Evolutionary conservation across 2,888 invertebrate species (phyloP).

Genomic region (Yponomeuta evonymella): DNA sequence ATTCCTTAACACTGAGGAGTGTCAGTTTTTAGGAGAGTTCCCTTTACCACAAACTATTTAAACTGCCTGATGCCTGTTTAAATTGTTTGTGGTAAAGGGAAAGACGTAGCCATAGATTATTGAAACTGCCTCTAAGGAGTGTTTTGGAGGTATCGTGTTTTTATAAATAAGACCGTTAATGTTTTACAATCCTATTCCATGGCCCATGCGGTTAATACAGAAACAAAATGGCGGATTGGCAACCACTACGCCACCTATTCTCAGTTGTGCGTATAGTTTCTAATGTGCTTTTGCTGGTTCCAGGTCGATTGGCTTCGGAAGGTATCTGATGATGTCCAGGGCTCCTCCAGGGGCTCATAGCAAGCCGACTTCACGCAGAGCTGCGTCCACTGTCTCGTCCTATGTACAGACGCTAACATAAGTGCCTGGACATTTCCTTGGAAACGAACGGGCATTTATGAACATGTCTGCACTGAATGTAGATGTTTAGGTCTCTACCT

Average conservation of each 20-base stretch:
- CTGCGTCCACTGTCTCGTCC: slow-evolving; percentile 96
- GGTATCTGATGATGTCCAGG: slow-evolving; percentile 18
- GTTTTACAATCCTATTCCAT: too few relatives aligned
- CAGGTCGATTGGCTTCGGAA: neutral
- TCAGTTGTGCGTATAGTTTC: neutral
- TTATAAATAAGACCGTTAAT: too few relatives aligned
- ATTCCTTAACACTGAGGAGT: too few relatives aligned
- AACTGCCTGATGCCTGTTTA: too few relatives aligned
- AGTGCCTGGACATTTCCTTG: neutral
- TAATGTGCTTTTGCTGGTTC: neutral
- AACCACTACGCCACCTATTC: neutral
- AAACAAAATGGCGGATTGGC: neutral
- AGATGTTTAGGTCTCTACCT: neutral
- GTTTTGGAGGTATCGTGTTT: too few relatives aligned
- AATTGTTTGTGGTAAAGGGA: too few relatives aligned
- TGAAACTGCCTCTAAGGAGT: too few relatives aligned
- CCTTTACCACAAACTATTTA: too few relatives aligned
- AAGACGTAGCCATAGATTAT: too few relatives aligned
- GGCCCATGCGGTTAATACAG: neutral
- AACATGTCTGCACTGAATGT: neutral
- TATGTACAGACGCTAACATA: slow-evolving; percentile 40
- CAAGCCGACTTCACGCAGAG: slow-evolving; percentile 95
- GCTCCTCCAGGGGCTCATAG: slow-evolving; percentile 71
- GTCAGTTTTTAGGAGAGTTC: too few relatives aligned
- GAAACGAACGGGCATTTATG: neutral